Evolutionary conservation across 2,797 vertebrate genomes (phyloP).

Genomic region (Gobionotothen gibberifrons): DNA sequence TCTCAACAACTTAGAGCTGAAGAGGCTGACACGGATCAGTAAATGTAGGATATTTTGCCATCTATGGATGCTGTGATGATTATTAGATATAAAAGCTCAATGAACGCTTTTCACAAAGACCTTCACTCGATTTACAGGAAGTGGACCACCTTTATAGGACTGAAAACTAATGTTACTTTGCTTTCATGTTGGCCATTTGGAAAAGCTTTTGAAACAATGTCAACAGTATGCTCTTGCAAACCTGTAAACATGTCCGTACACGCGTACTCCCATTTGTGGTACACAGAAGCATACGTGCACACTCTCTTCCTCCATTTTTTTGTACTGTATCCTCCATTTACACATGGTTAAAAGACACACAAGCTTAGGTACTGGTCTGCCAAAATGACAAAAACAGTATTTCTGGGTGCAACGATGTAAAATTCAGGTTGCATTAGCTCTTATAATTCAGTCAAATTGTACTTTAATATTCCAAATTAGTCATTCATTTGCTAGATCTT

Average conservation of each 20-base stretch:
- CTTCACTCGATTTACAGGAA: too few species aligned
- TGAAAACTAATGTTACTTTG: neutral
- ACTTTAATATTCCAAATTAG: neutral
- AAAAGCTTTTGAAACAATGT: neutral
- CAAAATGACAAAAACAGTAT: neutral
- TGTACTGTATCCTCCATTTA: too few species aligned
- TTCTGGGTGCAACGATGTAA: neutral
- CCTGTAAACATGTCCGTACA: neutral
- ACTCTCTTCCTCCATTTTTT: neutral
- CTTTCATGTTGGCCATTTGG: neutral
- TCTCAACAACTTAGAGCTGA: too few species aligned
- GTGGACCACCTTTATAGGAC: too few species aligned
- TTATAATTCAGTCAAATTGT: constrained; percentile 1
- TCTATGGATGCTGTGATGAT: too few species aligned
- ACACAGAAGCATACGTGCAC: neutral
- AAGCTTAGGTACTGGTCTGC: neutral
- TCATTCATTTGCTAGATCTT: neutral
- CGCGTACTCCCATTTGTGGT: too few species aligned
- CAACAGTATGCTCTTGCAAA: neutral
- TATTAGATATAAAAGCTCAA: too few species aligned
- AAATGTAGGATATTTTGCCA: too few species aligned
- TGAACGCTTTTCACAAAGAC: too few species aligned
- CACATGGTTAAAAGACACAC: neutral
- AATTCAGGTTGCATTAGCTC: neutral
- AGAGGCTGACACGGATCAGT: too few species aligned